These are phyloP conservation scores for Bombylius major DNA, from an alignment of 2,888 invertebrate species.

Conservation along the genomic window DNA sequence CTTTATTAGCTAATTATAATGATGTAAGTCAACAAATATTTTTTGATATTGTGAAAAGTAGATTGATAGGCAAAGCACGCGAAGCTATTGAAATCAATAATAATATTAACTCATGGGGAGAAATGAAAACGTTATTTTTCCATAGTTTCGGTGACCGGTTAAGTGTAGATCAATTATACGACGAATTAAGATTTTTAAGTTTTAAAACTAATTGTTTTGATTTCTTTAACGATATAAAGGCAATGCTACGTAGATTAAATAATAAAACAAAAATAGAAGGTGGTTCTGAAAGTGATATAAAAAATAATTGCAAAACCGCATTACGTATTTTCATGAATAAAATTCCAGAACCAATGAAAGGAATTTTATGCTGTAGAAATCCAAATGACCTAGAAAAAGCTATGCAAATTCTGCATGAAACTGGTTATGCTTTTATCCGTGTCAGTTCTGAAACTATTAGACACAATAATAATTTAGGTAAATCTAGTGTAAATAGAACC, in stretches of 20 bases:
- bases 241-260: conserved; percentile 9
- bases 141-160: no score
- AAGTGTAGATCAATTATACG: conserved; percentile 1
- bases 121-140: background rate
- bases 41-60: no score
- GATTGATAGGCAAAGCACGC: background rate
- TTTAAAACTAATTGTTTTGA: conserved; percentile 7
- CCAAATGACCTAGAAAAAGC: conserved; percentile 10
- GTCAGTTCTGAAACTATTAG: background rate
- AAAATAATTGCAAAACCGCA: conserved; percentile 4
- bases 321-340: conserved; percentile 8
- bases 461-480: no score
- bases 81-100: conserved; percentile 1
- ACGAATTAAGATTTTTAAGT: conserved; percentile 4
- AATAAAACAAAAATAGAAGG: conserved; percentile 9
- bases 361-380: no score
- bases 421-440: conserved; percentile 9
- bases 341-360: conserved; percentile 10
- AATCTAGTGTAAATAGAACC: no score
- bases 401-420: conserved; percentile 9
- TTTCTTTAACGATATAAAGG: no score
- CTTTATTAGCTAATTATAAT: no score
- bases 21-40: no score
- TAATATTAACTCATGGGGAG: background rate
- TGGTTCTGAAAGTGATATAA: background rate